phyloP scores from a whole-genome alignment of 30 jellyfish, hydroid and myxozoan species.

The Haliclystus octoradiatus region DNA sequence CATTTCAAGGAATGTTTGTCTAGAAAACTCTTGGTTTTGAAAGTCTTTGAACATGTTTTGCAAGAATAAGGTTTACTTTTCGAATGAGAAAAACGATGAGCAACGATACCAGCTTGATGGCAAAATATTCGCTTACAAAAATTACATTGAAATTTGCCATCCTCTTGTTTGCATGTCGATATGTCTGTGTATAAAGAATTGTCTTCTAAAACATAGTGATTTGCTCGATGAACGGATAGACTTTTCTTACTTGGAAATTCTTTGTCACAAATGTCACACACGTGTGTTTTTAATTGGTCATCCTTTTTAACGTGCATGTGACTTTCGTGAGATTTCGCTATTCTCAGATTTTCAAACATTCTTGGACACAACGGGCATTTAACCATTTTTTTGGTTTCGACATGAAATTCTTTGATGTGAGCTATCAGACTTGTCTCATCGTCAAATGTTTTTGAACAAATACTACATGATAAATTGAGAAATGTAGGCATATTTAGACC shows the following conservation, averaged over 20 bases:
- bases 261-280: constrained; percentile 12
- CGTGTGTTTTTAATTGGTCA: neutral
- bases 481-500: neutral
- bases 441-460: neutral
- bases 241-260: constrained; percentile 2
- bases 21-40: constrained; percentile 8
- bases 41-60: constrained; percentile 3
- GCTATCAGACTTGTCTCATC: neutral
- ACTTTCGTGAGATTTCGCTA: constrained; percentile 7
- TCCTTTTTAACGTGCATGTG: constrained; percentile 4
- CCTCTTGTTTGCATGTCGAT: constrained; percentile 3
- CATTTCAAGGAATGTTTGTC: neutral
- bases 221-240: neutral
- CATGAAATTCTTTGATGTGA: neutral
- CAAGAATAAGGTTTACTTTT: constrained; percentile 3
- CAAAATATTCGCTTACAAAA: neutral
- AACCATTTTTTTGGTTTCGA: neutral
- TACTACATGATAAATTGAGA: neutral
- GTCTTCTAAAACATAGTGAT: constrained; percentile 7
- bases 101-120: constrained; percentile 8
- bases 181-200: neutral
- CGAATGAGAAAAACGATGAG: constrained; percentile 16
- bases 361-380: constrained; percentile 13
- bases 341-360: constrained; percentile 1
- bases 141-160: constrained; percentile 5